These are phyloP conservation scores for Holothuria glaberrima DNA, from an alignment of 35 echinoderm and acorn worm species.

Conservation along the genomic window DNA sequence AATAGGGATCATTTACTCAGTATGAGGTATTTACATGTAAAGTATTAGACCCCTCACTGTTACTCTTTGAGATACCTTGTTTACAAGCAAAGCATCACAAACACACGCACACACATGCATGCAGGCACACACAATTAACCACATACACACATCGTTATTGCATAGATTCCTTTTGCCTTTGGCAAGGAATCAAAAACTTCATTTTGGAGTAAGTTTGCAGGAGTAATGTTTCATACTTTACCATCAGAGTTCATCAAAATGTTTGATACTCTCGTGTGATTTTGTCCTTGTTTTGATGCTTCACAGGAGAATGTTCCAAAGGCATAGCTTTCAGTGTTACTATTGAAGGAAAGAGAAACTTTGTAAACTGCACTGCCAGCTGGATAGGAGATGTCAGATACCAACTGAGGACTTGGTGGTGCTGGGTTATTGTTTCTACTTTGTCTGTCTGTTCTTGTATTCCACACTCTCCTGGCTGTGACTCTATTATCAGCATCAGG, in stretches of 20 bases:
- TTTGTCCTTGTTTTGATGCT: not conserved
- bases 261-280: not conserved
- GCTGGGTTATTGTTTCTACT: not conserved
- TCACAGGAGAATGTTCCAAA: slow-evolving; percentile 38
- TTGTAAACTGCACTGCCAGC: slow-evolving; percentile 1
- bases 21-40: too few relatives aligned
- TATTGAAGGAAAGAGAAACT: not conserved
- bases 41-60: too few relatives aligned
- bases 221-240: too few relatives aligned
- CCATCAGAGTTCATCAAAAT: not conserved
- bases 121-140: too few relatives aligned
- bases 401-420: not conserved
- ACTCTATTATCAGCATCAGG: not conserved
- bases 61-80: too few relatives aligned
- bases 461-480: not conserved
- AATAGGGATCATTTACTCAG: too few relatives aligned
- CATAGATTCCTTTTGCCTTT: too few relatives aligned
- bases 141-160: too few relatives aligned
- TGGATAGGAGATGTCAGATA: not conserved
- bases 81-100: too few relatives aligned
- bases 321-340: not conserved
- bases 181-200: too few relatives aligned
- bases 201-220: too few relatives aligned
- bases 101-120: too few relatives aligned
- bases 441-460: not conserved